Base-by-base conservation (phyloP, 2,888 invertebrate species). In the Leucophora obtusa region DNA sequence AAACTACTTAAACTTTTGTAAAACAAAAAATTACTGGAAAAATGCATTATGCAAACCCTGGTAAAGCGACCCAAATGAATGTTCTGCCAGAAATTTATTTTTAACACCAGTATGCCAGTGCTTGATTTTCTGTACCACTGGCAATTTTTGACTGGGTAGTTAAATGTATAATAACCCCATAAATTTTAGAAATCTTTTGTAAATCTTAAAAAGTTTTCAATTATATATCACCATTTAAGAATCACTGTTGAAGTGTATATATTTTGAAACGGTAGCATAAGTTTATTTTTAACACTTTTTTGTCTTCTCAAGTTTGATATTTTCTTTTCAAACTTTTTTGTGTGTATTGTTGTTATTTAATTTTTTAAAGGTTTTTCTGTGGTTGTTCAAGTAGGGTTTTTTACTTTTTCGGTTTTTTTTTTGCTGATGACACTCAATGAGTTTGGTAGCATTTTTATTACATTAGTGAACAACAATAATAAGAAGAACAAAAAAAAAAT, bases 211-310 rank as follows among this genome's bases (percentile, higher is more conserved):
- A 21, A 21, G 21, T 21, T 21, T 21, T 21, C 11, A 6, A 28
- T 4, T 28, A 38, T 38, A 38, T 4, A 38, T 6, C 38, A 38
- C 14, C 38, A 2, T 38, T 38, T 38, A 14, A 14, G 38, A 38
- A 38, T 38, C 38, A 0, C 38, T 38, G 38, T 38, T 38, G 1
- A 11, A 47, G n/a, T n/a, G 43, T 47, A 47, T n/a, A 38, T 11
- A 11, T 28, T 38, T 14, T 38, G 1, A 38, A 11, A 28, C 7
- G 10, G 14, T 33, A 35, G 58, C 63, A 70, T 10, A 65, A 73
- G 71, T 70, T 68, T 81, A 66, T 65, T 73, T 73, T 65, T 56
- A 65, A 65, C 66, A 53, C 62, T 69, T 53, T 69, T 60, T 43
- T 28, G 28, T 28, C 28, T 28, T 58, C 17, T 60, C 24, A 53